phyloP scores from a whole-genome alignment of 2,797 vertebrate genomes.

The Gallinago nigripennis region DNA sequence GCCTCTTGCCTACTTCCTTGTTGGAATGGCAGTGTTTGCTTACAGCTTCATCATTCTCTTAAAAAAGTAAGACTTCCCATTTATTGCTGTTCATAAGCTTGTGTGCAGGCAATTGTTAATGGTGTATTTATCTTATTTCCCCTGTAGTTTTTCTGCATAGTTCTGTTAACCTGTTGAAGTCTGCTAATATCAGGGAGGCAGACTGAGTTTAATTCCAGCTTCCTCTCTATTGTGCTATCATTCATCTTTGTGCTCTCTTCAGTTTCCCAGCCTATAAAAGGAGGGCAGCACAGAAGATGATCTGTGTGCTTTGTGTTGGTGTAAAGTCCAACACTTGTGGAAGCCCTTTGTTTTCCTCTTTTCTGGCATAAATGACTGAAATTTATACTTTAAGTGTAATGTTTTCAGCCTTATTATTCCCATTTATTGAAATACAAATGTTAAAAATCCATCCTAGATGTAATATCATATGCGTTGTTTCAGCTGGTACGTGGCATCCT shows the following conservation, averaged over 20 bases:
- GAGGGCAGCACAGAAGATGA: not conserved
- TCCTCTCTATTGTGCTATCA: not conserved
- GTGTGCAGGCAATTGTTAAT: not conserved
- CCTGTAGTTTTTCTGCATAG: not conserved
- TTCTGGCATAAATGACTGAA: not conserved
- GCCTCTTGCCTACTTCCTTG: slow-evolving; percentile 95
- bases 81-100: not conserved
- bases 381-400: not conserved
- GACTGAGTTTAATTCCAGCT: not conserved
- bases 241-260: not conserved
- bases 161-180: not conserved
- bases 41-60: slow-evolving; percentile 97
- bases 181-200: not conserved
- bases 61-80: slow-evolving; percentile 84
- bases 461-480: not conserved
- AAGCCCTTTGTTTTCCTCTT: not conserved
- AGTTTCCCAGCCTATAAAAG: not conserved
- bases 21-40: slow-evolving; percentile 96
- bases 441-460: not conserved
- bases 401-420: not conserved
- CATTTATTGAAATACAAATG: not conserved
- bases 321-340: fast-evolving
- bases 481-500: fast-evolving
- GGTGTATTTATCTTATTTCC: not conserved
- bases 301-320: not conserved